Conservation (phyloP, 2,888 invertebrate genomes). For the Unio delphinus region DNA sequence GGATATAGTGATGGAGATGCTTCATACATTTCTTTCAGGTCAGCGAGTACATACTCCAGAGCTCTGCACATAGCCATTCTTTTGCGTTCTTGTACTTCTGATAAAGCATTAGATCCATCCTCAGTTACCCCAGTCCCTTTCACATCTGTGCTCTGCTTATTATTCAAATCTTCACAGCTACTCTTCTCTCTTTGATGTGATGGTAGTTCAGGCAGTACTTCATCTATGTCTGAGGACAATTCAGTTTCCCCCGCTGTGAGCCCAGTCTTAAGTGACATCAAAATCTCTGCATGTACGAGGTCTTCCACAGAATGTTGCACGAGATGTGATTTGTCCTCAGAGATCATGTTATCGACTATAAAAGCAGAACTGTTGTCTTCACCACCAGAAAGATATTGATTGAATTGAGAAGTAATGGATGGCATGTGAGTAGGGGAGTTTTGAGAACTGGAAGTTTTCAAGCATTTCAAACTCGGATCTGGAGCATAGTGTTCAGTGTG, state of each 20-base stretch:
- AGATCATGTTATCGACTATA: conserved; percentile 1
- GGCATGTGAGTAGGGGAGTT: not conserved
- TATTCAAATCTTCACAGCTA: not conserved
- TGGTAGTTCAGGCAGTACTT: not conserved
- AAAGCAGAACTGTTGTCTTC: conserved; percentile 5
- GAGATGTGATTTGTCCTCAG: conserved; percentile 7
- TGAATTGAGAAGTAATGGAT: no score
- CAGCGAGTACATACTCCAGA: not conserved
- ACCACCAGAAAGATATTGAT: not conserved
- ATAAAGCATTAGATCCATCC: not conserved
- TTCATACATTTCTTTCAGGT: not conserved
- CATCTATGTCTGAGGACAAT: conserved; percentile 7
- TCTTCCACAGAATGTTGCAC: conserved; percentile 32
- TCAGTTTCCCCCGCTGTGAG: conserved; percentile 16
- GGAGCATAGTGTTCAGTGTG: conserved; percentile 27
- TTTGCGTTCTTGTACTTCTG: not conserved
- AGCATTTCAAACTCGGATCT: conserved; percentile 15
- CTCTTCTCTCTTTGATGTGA: conserved; percentile 4
- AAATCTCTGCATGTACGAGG: conserved; percentile 34
- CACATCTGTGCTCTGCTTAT: not conserved
- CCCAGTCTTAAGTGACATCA: conserved; percentile 24
- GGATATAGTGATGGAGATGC: not conserved
- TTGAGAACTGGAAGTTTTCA: conserved; percentile 3
- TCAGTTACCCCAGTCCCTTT: no score
- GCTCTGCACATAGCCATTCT: not conserved